phyloP scores from a whole-genome alignment of 53 echinoderm and acorn worm genomes.

The Paelopatides confundens region DNA sequence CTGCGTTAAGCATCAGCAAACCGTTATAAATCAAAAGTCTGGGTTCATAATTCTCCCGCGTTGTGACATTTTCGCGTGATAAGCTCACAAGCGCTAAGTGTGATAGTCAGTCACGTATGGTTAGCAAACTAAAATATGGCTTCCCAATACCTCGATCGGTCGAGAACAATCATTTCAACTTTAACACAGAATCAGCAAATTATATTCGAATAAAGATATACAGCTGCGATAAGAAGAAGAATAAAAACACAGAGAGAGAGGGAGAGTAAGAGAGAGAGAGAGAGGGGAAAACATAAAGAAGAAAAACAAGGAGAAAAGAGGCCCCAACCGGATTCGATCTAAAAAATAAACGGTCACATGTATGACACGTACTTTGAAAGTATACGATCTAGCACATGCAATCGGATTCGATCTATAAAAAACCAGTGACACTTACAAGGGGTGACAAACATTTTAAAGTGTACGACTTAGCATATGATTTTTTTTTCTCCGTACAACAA shows the following conservation, averaged over 20 bases:
- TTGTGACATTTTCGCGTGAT: constrained; percentile 38
- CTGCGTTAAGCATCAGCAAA: constrained; percentile 2
- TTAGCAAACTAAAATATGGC: constrained; percentile 36
- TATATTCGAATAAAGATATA: constrained; percentile 37
- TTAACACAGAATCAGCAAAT: constrained; percentile 33
- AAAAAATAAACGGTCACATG: not conserved
- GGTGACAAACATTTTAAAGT: too few species aligned
- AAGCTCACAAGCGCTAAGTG: constrained; percentile 22
- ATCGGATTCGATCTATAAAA: too few species aligned
- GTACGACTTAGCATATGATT: too few species aligned
- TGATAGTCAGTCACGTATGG: constrained; percentile 29
- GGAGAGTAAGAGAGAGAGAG: not conserved
- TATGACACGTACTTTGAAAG: too few species aligned
- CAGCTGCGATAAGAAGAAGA: not conserved
- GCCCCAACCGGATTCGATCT: not conserved
- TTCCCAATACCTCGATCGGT: not conserved
- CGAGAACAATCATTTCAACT: constrained; percentile 25
- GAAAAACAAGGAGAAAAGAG: not conserved
- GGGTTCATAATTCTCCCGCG: constrained; percentile 14
- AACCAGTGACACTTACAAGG: too few species aligned
- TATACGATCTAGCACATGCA: too few species aligned
- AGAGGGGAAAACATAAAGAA: not conserved
- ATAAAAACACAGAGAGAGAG: not conserved
- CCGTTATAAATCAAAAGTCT: constrained; percentile 22
- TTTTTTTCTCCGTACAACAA: too few species aligned